These are phyloP conservation scores for Botia kubotai DNA, from an alignment of 2,797 vertebrate species.

Conservation along the genomic window DNA sequence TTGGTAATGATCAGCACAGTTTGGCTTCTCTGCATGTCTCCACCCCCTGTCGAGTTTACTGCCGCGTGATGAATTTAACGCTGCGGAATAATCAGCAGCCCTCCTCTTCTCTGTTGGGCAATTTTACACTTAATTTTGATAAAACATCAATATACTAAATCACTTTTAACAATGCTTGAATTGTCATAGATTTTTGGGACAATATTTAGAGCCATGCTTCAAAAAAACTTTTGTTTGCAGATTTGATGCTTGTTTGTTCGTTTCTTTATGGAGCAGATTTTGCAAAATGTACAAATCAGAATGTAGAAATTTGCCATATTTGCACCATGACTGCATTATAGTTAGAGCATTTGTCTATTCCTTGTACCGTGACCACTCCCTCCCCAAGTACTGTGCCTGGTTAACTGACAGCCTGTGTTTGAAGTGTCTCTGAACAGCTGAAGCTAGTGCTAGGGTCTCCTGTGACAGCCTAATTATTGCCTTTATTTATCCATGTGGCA, in stretches of 20 bases:
- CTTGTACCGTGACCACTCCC: slow-evolving; percentile 15
- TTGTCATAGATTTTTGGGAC: slow-evolving; percentile 1
- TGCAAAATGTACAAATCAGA: no score
- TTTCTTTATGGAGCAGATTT: neutral
- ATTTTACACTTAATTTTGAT: slow-evolving; percentile 44
- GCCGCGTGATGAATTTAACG: slow-evolving; percentile 47
- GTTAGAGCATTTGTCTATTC: neutral
- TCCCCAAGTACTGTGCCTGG: slow-evolving; percentile 15
- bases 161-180: slow-evolving; percentile 24
- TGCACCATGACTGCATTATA: neutral
- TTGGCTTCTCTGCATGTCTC: slow-evolving; percentile 31
- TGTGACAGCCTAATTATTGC: slow-evolving; percentile 63
- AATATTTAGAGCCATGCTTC: slow-evolving; percentile 8
- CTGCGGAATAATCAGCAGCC: slow-evolving; percentile 39
- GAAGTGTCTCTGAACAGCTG: slow-evolving; percentile 49
- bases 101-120: slow-evolving; percentile 44
- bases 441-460: slow-evolving; percentile 37
- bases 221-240: neutral
- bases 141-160: slow-evolving; percentile 30
- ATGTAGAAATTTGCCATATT: slow-evolving; percentile 20
- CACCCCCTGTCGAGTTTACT: slow-evolving; percentile 40
- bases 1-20: slow-evolving; percentile 49
- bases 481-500: slow-evolving; percentile 59
- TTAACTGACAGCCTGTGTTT: slow-evolving; percentile 57
- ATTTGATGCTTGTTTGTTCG: neutral